Evolutionary conservation across 2,797 vertebrate species (phyloP).

Genomic region (Bradypodion pumilum): DNA sequence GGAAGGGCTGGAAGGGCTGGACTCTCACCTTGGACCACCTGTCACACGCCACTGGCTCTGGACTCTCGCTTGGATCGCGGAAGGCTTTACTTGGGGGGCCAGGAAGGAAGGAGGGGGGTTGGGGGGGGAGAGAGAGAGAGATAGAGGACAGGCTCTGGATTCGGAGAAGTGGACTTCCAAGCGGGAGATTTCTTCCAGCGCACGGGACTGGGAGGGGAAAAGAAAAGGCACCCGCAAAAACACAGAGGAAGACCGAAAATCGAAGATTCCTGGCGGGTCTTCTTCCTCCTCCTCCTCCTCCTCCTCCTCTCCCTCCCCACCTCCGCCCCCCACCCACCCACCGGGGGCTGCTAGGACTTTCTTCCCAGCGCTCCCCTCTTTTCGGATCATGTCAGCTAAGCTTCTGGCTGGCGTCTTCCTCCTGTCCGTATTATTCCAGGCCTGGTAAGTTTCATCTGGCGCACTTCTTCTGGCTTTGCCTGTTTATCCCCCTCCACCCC

Average conservation of each 20-base stretch:
- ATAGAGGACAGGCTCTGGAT: too few species aligned
- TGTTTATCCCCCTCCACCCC: background rate
- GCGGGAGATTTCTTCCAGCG: slow-evolving; percentile 40
- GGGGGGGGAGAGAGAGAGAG: too few species aligned
- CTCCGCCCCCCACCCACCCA: background rate
- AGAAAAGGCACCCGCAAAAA: background rate
- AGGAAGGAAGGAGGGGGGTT: background rate
- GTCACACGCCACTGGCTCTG: slow-evolving; percentile 47
- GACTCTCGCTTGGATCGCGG: slow-evolving; percentile 68
- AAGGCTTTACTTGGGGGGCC: slow-evolving; percentile 52
- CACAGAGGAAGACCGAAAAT: background rate
- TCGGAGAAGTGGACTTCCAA: background rate
- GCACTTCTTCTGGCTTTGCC: background rate
- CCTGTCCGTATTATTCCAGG: slow-evolving; percentile 83
- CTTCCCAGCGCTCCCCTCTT: slow-evolving; percentile 60
- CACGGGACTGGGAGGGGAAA: slow-evolving; percentile 37
- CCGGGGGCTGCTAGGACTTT: slow-evolving; percentile 41
- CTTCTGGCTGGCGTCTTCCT: slow-evolving; percentile 80
- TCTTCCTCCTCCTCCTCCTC: background rate
- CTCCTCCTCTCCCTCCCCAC: background rate
- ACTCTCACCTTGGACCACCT: slow-evolving; percentile 50
- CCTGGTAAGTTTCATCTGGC: slow-evolving; percentile 82
- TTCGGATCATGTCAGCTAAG: slow-evolving; percentile 83
- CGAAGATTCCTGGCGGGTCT: background rate
- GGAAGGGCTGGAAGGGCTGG: slow-evolving; percentile 9